Conservation (phyloP, 30 jellyfish, hydroid and myxozoan species). For the Cassiopea xamachana region DNA sequence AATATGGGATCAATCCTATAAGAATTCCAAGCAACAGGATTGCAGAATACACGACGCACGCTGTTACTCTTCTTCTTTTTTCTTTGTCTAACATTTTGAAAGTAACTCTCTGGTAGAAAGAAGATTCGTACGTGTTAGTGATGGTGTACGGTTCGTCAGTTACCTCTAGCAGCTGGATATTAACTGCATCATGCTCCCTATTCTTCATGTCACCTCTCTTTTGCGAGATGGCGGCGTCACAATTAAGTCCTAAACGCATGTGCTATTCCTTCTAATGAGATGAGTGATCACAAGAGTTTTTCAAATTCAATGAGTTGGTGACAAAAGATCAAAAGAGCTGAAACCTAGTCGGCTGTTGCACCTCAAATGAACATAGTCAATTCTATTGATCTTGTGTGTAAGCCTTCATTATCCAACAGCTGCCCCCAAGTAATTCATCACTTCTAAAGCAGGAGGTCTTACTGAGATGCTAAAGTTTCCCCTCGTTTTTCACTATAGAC, state of each 20-base stretch:
- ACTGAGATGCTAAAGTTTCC: background rate
- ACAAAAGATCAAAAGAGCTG: background rate
- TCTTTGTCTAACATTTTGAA: conserved; percentile 62
- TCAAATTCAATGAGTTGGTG: background rate
- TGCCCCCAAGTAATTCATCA: background rate
- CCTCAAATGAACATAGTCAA: background rate
- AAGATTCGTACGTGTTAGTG: conserved; percentile 44
- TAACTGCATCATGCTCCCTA: conserved; percentile 15
- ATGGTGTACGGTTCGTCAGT: conserved; percentile 30
- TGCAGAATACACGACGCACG: conserved; percentile 55
- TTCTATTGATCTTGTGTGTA: background rate
- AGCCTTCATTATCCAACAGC: background rate
- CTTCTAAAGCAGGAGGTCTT: background rate
- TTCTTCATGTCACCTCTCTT: conserved; percentile 6
- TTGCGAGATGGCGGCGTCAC: background rate
- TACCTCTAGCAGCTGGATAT: conserved; percentile 37
- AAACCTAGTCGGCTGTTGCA: conserved; percentile 11
- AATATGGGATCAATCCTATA: conserved; percentile 56
- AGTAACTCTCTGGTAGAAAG: conserved; percentile 58
- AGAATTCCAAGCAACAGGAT: conserved; percentile 54
- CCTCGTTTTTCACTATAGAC: background rate
- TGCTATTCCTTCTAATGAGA: background rate
- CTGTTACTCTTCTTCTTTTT: conserved; percentile 46
- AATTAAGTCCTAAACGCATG: background rate
- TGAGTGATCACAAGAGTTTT: background rate